phyloP scores from a whole-genome alignment of 2,888 invertebrate genomes.

The Spilarctia lutea region DNA sequence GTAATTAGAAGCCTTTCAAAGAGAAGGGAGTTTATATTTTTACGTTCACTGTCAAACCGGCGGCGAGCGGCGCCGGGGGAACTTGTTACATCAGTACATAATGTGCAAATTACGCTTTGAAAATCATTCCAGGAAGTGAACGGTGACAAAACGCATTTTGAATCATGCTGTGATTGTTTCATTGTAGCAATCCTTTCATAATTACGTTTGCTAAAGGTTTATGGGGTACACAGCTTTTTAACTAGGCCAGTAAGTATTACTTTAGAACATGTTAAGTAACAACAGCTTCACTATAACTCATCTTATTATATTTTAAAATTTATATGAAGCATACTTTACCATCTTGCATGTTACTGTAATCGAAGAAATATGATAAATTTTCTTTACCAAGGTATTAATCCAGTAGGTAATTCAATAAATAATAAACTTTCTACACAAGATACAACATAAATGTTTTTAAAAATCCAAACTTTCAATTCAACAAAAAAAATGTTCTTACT shows the following conservation, averaged over 20 bases:
- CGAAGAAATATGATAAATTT: background rate
- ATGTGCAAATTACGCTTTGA: constrained; percentile 50
- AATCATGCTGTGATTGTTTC: constrained; percentile 13
- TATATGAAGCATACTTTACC: background rate
- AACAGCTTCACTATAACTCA: background rate
- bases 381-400: too few relatives aligned
- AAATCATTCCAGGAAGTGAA: constrained; percentile 43
- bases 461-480: too few relatives aligned
- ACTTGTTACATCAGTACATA: constrained; percentile 41
- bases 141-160: constrained; percentile 25
- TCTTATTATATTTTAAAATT: background rate
- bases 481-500: too few relatives aligned
- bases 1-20: constrained; percentile 52
- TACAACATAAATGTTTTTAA: too few relatives aligned
- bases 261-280: background rate
- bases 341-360: background rate
- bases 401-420: too few relatives aligned
- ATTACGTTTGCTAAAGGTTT: background rate
- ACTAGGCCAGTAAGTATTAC: background rate
- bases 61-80: constrained; percentile 29
- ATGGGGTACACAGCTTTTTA: background rate
- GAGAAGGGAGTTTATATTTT: constrained; percentile 39
- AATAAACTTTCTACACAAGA: too few relatives aligned
- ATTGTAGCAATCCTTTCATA: constrained; percentile 1
- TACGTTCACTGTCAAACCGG: constrained; percentile 20